Base-by-base conservation (phyloP, 2,888 invertebrate genomes). In the Drosophila robusta region DNA sequence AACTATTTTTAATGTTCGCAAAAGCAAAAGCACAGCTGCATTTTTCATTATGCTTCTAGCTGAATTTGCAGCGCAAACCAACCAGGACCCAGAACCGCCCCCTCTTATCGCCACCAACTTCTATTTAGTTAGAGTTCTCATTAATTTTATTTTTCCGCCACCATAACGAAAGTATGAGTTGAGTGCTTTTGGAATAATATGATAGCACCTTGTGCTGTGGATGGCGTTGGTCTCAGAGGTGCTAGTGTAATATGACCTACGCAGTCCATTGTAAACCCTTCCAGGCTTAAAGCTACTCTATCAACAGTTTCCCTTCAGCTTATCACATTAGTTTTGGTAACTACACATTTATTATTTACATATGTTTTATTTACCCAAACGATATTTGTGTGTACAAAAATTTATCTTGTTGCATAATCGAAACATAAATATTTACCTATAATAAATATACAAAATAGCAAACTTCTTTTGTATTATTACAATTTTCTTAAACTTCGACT, bases 21-120 rank as follows among this genome's bases (percentile, higher is more conserved):
- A 76, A 58, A 58, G 69, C 49, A 69, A 77, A 78, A 80, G 78
- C 78, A 69, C 82, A 82, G 79, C 82, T 79, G 82, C 72, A 75
- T 75, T 82, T 82, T 79, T 79, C 80, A 79, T 75, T 75, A 71
- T 65, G 79, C 82, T 79, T 65, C 72, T 67, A 75, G 69, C 80
- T 70, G 72, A 75, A 70, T 79, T 73, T 46, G 52, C 61, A 70
- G 60, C 42, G 39, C 41, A 42, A 57, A 46, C 52, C 46, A 56
- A 57, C 57, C 62, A 24, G 24, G 8, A 18, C 61, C 36, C 47
- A 24, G 29, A 24, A 9, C 51, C 42, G 36, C 49, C 54, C 29
- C 5, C 66, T 29, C 74, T 56, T 75, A 68, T 68, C 68, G 47
- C 36, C 46, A n/a, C 12, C 34, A 58, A 67, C 55, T 77, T 75